A percentile compares a stretch with the other conserved stretches of the same genome.
phyloP scores from a whole-genome alignment of 2,113 vertebrate species.

The Callochromis pleurospilus region DNA sequence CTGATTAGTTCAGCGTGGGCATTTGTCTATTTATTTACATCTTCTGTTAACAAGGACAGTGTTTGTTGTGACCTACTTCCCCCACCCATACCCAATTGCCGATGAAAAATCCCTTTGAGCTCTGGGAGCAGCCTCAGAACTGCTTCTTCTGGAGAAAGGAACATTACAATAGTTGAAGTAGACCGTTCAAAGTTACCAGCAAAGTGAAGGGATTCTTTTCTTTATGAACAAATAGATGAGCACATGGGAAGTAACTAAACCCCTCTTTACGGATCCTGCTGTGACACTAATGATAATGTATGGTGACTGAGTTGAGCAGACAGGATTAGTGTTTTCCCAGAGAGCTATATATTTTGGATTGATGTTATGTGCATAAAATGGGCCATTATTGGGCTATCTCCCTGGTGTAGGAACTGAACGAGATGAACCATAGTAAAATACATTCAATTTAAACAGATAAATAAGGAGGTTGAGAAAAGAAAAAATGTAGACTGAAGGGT shows the following conservation, averaged over 20 bases:
- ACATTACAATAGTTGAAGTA: conserved; percentile 7
- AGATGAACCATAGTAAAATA: not conserved
- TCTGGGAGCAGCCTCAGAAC: conserved; percentile 17
- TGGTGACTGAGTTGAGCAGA: not conserved
- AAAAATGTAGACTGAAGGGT: not conserved
- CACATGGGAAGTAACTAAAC: not conserved
- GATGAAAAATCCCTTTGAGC: conserved; percentile 58
- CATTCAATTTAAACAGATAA: not conserved
- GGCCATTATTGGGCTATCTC: not conserved
- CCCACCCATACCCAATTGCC: conserved; percentile 23
- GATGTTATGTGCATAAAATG: not conserved
- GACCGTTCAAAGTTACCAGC: conserved; percentile 24
- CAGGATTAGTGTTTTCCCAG: not conserved
- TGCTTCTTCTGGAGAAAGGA: conserved; percentile 20
- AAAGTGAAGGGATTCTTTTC: not conserved
- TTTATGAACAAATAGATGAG: conserved; percentile 3
- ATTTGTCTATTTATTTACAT: conserved; percentile 67
- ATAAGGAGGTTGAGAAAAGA: not conserved
- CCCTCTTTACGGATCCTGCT: not conserved
- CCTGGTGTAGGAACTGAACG: not conserved
- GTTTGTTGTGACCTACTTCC: conserved; percentile 62
- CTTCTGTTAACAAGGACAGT: conserved; percentile 67
- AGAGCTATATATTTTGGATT: not conserved
- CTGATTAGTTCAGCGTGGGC: conserved; percentile 60
- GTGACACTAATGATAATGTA: not conserved